A percentile compares a stretch with the other conserved stretches of the same genome.
These are phyloP conservation scores for Sebastes oblongus DNA, from an alignment of 2,797 vertebrate species.

Conservation along the genomic window DNA sequence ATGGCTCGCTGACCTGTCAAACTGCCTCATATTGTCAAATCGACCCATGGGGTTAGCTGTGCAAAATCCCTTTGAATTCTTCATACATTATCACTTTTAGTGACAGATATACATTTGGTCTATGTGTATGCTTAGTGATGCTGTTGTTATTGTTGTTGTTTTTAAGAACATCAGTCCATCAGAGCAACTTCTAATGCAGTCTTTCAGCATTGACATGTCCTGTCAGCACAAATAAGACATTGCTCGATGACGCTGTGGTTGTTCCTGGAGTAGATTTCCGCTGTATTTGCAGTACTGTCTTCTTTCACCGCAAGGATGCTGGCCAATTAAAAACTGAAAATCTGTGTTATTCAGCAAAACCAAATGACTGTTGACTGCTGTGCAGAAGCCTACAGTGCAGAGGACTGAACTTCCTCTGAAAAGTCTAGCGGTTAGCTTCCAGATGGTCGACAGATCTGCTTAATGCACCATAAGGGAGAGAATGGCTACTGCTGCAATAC, in stretches of 20 bases:
- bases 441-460: conserved; percentile 66
- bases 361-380: conserved; percentile 75
- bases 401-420: conserved; percentile 53
- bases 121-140: not conserved
- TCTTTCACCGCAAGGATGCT: conserved; percentile 49
- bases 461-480: conserved; percentile 41
- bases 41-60: not conserved
- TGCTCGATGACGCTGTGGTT: conserved; percentile 32
- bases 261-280: conserved; percentile 56
- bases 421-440: conserved; percentile 61
- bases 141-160: conserved; percentile 11
- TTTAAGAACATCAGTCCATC: conserved; percentile 24
- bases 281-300: conserved; percentile 74
- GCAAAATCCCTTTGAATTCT: not conserved
- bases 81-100: not conserved
- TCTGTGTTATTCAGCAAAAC: conserved; percentile 76
- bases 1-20: not conserved
- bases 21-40: not conserved
- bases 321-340: conserved; percentile 75
- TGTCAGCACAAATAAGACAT: conserved; percentile 54
- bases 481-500: conserved; percentile 28
- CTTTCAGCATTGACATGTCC: conserved; percentile 42
- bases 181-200: conserved; percentile 30
- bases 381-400: conserved; percentile 41
- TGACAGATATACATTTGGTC: not conserved